These are phyloP conservation scores for Arvicanthis niloticus DNA, from an alignment of 2,113 vertebrate genomes.

Conservation along the genomic window DNA sequence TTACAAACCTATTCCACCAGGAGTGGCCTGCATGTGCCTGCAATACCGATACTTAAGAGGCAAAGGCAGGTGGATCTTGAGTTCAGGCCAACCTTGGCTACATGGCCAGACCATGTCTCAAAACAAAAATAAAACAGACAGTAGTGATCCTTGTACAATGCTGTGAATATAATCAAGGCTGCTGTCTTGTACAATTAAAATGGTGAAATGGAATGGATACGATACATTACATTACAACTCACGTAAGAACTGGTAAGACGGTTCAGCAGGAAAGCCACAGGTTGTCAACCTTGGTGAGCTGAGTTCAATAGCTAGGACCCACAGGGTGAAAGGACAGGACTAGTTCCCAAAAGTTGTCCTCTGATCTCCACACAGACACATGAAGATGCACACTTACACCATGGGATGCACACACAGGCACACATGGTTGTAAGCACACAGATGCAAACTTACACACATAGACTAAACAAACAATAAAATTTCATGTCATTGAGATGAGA, in stretches of 20 bases:
- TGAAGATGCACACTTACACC: not conserved
- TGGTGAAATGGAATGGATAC: not conserved
- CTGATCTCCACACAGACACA: not conserved
- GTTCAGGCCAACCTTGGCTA: not conserved
- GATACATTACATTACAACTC: not conserved
- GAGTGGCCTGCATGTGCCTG: not conserved
- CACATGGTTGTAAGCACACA: not conserved
- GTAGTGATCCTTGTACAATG: not conserved
- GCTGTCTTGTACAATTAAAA: not conserved
- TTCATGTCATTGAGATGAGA: not conserved
- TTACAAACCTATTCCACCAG: not conserved
- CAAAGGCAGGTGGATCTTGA: not conserved
- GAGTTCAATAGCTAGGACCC: not conserved
- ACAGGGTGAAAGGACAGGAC: not conserved
- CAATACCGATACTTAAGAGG: too few species aligned
- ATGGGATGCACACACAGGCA: not conserved
- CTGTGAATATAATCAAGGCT: not conserved
- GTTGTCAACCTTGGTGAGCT: not conserved
- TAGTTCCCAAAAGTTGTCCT: not conserved
- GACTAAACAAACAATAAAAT: not conserved
- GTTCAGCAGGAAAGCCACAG: not conserved
- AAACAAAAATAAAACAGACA: not conserved
- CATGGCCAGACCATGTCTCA: not conserved
- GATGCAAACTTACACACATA: not conserved
- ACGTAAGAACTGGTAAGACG: not conserved